These are phyloP conservation scores for Barbus barbus DNA, from an alignment of 2,113 vertebrate species.

Conservation along the genomic window DNA sequence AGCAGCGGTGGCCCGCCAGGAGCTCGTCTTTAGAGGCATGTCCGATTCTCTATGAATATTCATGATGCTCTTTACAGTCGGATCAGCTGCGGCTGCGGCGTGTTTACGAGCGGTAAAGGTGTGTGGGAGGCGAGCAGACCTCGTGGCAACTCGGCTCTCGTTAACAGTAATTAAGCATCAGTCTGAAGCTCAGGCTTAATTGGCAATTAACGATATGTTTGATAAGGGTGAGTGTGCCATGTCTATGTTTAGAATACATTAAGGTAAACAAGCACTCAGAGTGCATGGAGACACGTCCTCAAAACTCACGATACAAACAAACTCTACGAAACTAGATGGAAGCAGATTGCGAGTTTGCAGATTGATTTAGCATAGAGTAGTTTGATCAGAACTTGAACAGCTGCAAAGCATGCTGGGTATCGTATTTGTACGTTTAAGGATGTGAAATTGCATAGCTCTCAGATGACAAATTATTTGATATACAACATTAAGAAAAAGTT, in stretches of 20 bases:
- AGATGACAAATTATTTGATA: too few species aligned
- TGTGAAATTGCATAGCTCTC: too few species aligned
- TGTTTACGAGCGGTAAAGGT: constrained; percentile 29
- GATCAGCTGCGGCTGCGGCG: constrained; percentile 15
- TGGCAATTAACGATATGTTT: constrained; percentile 73
- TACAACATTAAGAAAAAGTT: not conserved
- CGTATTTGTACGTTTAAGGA: not conserved
- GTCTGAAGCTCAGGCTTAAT: constrained; percentile 74
- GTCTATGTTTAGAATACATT: constrained; percentile 68
- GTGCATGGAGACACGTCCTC: constrained; percentile 44
- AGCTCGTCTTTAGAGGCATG: constrained; percentile 37
- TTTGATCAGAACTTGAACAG: not conserved
- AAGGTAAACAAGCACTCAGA: constrained; percentile 62
- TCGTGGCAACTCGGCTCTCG: constrained; percentile 67
- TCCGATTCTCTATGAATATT: constrained; percentile 68
- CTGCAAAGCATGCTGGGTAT: not conserved
- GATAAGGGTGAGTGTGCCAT: constrained; percentile 71
- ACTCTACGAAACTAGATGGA: not conserved
- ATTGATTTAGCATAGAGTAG: not conserved
- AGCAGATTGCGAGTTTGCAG: not conserved
- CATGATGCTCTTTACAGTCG: constrained; percentile 58
- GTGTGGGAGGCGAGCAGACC: constrained; percentile 62
- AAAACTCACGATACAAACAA: not conserved
- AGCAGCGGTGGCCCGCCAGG: constrained; percentile 33
- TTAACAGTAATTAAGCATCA: constrained; percentile 76